Base-by-base conservation (phyloP, 2,113 vertebrate genomes). In the Oryzias curvinotus region DNA sequence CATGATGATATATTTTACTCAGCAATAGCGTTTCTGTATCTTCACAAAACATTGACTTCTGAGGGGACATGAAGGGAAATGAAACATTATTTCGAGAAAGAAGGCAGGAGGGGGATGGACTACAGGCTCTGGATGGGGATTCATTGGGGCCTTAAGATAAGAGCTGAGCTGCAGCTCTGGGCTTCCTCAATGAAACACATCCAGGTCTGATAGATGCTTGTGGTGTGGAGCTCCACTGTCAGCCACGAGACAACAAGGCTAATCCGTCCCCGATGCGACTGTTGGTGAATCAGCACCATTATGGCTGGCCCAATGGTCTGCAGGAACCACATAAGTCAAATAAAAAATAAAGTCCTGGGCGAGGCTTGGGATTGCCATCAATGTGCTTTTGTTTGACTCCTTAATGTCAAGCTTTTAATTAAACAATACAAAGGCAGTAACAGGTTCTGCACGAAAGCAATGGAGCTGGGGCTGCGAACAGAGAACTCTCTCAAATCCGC, bases 101-200 rank as follows among this genome's bases (percentile, higher is more conserved):
- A 62, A 26, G 14, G 17, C 18, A 26, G 19, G 46, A 23, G 55
- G 46, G 61, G 50, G 62, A 41, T 62, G 47, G 25, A 69, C 59
- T 54, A 8, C 46, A 59, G 62, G 25, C 46, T 56, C n/a, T 18
- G n/a, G 47, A 52, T 53, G 72, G 77, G 80, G 65, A 63, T 62
- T 64, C 76, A 71, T 64, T 86, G 85, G 58, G 57, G 3, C 54
- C 56, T 58, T 14, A 8, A 85, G 89, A 91, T 91, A 90, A 90
- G 83, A 52, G 58, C 14, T 56, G 15, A 76, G 48, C 74, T 57
- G 42, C 69, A 51, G 65, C 53, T 18, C 71, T 16, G 17, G 53
- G 69, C 67, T 90, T 90, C 89, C 91, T 88, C 63, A 78, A 65
- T 81, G 73, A 70, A 80, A 75, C 52, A 61, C 75, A 65, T 70